Percentiles rank a stretch among this genome's conserved stretches.
Evolutionary conservation across 2,113 vertebrate species (phyloP).

Genomic region (Vimba vimba): DNA sequence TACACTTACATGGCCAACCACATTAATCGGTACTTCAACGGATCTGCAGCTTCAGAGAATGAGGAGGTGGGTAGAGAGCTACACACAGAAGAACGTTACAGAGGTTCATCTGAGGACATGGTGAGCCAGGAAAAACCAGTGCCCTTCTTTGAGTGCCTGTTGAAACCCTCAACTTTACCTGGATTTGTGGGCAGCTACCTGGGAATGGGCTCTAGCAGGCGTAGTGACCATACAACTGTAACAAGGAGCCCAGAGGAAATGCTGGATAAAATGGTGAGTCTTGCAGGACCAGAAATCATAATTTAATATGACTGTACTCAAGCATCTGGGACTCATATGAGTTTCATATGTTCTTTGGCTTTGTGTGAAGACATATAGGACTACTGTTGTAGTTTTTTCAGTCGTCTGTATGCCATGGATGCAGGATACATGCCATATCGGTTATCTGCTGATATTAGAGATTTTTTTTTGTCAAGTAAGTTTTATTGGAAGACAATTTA

Average conservation of each 20-base stretch:
- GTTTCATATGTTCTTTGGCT: neutral
- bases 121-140: constrained; percentile 30
- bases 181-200: constrained; percentile 60
- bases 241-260: neutral
- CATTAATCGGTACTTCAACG: constrained; percentile 73
- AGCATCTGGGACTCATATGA: neutral
- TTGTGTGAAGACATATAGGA: neutral
- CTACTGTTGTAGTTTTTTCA: neutral
- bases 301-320: neutral
- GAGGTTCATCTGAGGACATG: neutral
- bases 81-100: neutral
- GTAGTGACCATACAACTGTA: constrained; percentile 15
- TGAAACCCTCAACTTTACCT: constrained; percentile 62
- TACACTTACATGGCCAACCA: constrained; percentile 66
- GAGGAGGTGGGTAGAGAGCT: constrained; percentile 41
- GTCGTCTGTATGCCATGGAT: neutral
- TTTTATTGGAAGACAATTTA: too few species aligned
- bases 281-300: neutral
- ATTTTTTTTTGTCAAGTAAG: neutral
- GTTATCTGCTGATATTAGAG: neutral
- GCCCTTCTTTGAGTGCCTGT: constrained; percentile 66
- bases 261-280: constrained; percentile 64
- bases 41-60: constrained; percentile 44
- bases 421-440: neutral
- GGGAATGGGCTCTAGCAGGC: constrained; percentile 28